These are phyloP conservation scores for Lasioglossum pauxillum DNA, from an alignment of 2,888 invertebrate species.

Conservation along the genomic window DNA sequence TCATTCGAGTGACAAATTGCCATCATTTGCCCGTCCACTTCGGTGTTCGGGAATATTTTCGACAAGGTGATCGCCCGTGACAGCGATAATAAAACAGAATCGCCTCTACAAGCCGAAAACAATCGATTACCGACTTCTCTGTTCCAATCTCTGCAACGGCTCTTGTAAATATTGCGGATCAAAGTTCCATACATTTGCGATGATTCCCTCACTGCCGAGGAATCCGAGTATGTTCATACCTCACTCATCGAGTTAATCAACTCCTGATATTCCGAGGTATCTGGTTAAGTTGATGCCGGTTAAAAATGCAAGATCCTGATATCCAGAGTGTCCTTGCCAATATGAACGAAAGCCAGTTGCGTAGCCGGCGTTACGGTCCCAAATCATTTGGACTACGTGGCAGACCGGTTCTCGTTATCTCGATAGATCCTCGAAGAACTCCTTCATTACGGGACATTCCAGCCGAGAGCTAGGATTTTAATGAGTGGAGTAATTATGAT, in stretches of 20 bases:
- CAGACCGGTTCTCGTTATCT: slow-evolving; percentile 67
- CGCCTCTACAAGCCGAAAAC: neutral
- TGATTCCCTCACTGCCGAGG: neutral
- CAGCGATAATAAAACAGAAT: neutral
- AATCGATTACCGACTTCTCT: neutral
- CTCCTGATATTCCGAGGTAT: slow-evolving; percentile 33
- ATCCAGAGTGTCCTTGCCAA: slow-evolving; percentile 50
- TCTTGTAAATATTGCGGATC: neutral
- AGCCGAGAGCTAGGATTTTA: slow-evolving; percentile 51
- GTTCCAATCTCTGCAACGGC: neutral
- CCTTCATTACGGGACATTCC: slow-evolving; percentile 55
- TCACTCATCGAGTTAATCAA: slow-evolving; percentile 17
- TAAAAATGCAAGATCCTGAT: slow-evolving; percentile 20
- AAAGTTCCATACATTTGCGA: neutral
- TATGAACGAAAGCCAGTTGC: slow-evolving; percentile 48
- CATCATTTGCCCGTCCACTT: neutral
- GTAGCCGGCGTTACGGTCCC: slow-evolving; percentile 45
- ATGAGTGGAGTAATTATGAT: neutral
- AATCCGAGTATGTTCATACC: neutral
- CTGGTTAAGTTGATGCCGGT: slow-evolving; percentile 38
- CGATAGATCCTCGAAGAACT: slow-evolving; percentile 54
- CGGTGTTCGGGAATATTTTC: neutral
- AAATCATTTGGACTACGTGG: slow-evolving; percentile 58
- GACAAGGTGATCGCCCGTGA: neutral
- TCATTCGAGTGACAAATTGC: neutral